Base-by-base conservation (phyloP, 1,140 invertebrate species). In the Dryas iulia region DNA sequence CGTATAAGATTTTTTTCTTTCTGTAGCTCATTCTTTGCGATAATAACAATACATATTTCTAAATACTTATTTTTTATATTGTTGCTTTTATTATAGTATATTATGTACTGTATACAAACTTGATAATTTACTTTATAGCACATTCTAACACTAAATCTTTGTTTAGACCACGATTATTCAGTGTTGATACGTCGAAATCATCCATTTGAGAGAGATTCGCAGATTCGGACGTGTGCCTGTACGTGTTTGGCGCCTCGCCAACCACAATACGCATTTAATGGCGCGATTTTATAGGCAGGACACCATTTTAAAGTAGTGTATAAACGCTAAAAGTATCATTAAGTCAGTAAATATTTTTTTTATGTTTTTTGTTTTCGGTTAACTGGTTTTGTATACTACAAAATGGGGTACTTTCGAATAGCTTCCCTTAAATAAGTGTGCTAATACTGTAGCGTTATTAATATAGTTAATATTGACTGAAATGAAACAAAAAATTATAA, bases 221-320 rank as follows among this genome's bases (percentile, higher is more conserved):
- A 78, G 82, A 83, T 77, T 81, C 75, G 76, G 77, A 81, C 78
- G 80, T 82, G 74, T 70, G 72, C 60, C 70, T 67, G 73, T 79
- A 82, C 82, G 76, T 78, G 78, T 63, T 60, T 90, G 87, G 87
- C 83, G 63, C 39, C 30, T 66, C 59, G 79, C 87, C 87, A 89
- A 83, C 82, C 82, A 76, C 84, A 84, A 84, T 86, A 87, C 78
- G 82, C 79, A 82, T 83, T 89, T 89, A 87, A 86, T 81, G 74
- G 76, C 71, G 58, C 81, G 78, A 81, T 86, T 89, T 89, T 87
- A 86, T 87, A 84, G 78, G 80, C 84, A 86, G 83, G 78, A 87
- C 84, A 87, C 83, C 79, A 84, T 86, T 88, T 84, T 82, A 86
- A 87, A 89, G 79, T 84, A 83, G 77, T 85, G 78, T 82, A 86